Conservation (phyloP, 2,113 vertebrate species). For the Zosterops pallidus region DNA sequence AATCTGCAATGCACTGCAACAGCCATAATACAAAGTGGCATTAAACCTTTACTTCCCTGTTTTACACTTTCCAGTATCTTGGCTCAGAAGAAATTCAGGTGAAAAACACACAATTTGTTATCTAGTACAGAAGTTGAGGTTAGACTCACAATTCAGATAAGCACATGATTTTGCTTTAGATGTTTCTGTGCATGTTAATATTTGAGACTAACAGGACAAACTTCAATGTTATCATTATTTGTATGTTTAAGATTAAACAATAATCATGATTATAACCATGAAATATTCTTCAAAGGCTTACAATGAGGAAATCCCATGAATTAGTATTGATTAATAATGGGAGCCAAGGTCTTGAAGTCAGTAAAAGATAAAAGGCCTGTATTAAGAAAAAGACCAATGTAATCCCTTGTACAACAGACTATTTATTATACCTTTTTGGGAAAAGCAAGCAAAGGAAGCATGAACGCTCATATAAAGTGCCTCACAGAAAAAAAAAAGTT, state of each 20-base stretch:
- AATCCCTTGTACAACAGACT: background rate
- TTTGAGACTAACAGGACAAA: background rate
- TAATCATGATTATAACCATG: background rate
- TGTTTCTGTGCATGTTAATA: background rate
- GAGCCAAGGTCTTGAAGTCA: background rate
- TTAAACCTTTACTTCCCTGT: background rate
- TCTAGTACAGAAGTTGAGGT: background rate
- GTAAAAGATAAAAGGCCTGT: background rate
- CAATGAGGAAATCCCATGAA: background rate
- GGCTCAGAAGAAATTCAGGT: background rate
- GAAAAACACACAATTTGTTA: background rate
- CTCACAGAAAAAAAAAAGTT: background rate
- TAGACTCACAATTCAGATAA: background rate
- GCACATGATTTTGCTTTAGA: background rate
- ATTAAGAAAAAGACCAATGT: background rate
- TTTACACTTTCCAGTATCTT: background rate
- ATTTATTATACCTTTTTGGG: background rate
- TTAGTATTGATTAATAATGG: background rate
- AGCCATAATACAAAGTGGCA: background rate
- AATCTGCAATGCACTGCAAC: background rate
- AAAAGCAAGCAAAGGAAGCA: background rate
- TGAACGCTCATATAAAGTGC: background rate
- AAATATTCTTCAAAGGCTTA: background rate
- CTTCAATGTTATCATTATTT: background rate
- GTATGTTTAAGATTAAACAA: background rate